Percentiles rank a stretch among this genome's conserved stretches.
Evolutionary conservation across 2,113 vertebrate species (phyloP).

Genomic region (Carassius carassius): DNA sequence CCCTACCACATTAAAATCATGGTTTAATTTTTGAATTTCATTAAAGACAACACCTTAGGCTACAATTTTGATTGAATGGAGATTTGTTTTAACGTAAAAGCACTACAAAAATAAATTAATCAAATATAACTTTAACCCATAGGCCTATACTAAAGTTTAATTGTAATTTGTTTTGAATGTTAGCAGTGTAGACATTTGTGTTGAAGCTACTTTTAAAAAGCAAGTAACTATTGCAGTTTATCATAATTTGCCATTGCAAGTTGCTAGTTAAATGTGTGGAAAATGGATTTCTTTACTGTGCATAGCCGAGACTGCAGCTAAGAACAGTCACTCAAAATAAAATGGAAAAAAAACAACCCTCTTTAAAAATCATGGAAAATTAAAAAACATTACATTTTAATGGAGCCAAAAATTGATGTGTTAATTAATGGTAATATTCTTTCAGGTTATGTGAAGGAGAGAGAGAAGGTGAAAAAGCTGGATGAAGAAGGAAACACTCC

Average conservation of each 20-base stretch:
- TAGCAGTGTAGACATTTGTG: neutral
- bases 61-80: neutral
- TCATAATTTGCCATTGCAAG: neutral
- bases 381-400: neutral
- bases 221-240: neutral
- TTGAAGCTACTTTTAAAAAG: neutral
- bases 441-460: constrained; percentile 84
- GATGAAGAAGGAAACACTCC: constrained; percentile 84
- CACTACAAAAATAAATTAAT: neutral
- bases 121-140: neutral
- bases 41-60: neutral
- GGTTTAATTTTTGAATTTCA: neutral
- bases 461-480: constrained; percentile 87
- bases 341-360: no score
- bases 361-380: neutral
- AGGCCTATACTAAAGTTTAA: no score
- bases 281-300: neutral
- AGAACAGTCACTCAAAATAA: neutral
- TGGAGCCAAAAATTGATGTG: neutral
- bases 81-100: neutral
- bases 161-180: neutral
- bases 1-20: neutral
- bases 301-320: neutral
- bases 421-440: neutral
- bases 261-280: neutral